Evolutionary conservation across 2,888 invertebrate genomes (phyloP).

Genomic region (Drosophila pseudotakahashii): DNA sequence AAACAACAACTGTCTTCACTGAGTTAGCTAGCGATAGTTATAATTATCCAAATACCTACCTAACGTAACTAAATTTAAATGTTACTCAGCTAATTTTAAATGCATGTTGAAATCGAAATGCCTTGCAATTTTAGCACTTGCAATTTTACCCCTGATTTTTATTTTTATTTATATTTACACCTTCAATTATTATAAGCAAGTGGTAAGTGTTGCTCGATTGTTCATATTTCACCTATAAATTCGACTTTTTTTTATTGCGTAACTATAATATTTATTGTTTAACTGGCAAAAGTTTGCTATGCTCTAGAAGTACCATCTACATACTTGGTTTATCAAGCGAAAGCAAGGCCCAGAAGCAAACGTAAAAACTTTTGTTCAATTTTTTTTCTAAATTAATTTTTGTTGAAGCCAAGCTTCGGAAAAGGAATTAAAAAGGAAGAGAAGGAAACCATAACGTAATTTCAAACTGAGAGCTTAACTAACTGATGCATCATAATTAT

Average conservation of each 20-base stretch:
- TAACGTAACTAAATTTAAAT: slow-evolving; percentile 16
- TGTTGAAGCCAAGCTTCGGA: slow-evolving; percentile 67
- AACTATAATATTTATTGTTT: slow-evolving; percentile 40
- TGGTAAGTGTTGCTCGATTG: slow-evolving; percentile 34
- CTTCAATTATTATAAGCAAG: slow-evolving; percentile 1
- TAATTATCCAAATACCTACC: slow-evolving; percentile 14
- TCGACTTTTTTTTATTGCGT: slow-evolving; percentile 24
- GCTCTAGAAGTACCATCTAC: slow-evolving; percentile 8
- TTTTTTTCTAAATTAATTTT: slow-evolving; percentile 66
- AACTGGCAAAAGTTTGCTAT: slow-evolving; percentile 18
- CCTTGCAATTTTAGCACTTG: slow-evolving; percentile 10
- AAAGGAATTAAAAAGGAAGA: slow-evolving; percentile 1
- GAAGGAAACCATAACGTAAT: slow-evolving; percentile 65
- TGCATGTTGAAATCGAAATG: slow-evolving; percentile 4
- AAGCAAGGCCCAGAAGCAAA: slow-evolving; percentile 8
- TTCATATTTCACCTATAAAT: slow-evolving; percentile 17
- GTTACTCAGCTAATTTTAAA: slow-evolving; percentile 21
- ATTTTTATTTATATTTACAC: slow-evolving; percentile 11
- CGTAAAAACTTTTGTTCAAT: slow-evolving; percentile 14
- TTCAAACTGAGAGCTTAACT: slow-evolving; percentile 64
- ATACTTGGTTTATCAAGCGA: not conserved
- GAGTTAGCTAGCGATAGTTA: slow-evolving; percentile 55
- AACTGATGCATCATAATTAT: slow-evolving; percentile 50
- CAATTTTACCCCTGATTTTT: slow-evolving; percentile 13
- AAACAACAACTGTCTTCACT: slow-evolving; percentile 60